Evolutionary conservation across 2,888 invertebrate species (phyloP), one percentile per base, ranked within the genome.

Genomic region (Crematogaster levior): DNA sequence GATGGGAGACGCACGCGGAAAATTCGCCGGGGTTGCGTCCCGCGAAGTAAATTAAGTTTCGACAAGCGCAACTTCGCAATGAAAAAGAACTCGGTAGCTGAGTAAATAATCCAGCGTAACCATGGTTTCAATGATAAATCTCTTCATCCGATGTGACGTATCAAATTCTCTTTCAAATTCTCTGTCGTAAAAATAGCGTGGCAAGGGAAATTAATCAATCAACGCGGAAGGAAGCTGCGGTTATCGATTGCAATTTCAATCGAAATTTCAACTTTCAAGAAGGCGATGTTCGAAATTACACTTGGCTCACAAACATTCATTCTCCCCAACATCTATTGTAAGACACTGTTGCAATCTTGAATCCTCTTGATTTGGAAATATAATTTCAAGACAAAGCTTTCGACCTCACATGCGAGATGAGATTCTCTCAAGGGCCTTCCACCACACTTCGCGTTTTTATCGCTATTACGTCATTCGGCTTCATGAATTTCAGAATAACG

Each of bases 401-500:
- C 51, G 43, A 79, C 56, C 46, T 58, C 77, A 27, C n/a, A 51
- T 48, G 37, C 70, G 34, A 74, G 61, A 74, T 74, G 43, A 77
- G 34, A 68, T 79, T 21, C 12, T 24, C 56, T 12, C 56, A 3
- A 18, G 56, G 1, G 51, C 65, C 51, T 58, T 51, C 37, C 37
- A n/a, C 37, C 37, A n/a, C 63, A 53, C 30, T 30, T 53, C 24
- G 43, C n/a, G 53, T 68, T 66, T 77, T 56, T 68, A 77, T 77
- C 56, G 18, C 77, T 43, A 77, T 77, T 56, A 18, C 53, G 65
- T 63, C 51, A 43, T 79, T 79, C 56, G 53, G 30, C 40, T 77
- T 77, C 77, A 77, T 77, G 66, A 77, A 77, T 77, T 66, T 77
- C 77, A 66, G 66, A 77, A 77, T 77, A 56, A 77, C 66, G 70